phyloP scores from a whole-genome alignment of 2,113 vertebrate genomes.

The Indicator indicator region DNA sequence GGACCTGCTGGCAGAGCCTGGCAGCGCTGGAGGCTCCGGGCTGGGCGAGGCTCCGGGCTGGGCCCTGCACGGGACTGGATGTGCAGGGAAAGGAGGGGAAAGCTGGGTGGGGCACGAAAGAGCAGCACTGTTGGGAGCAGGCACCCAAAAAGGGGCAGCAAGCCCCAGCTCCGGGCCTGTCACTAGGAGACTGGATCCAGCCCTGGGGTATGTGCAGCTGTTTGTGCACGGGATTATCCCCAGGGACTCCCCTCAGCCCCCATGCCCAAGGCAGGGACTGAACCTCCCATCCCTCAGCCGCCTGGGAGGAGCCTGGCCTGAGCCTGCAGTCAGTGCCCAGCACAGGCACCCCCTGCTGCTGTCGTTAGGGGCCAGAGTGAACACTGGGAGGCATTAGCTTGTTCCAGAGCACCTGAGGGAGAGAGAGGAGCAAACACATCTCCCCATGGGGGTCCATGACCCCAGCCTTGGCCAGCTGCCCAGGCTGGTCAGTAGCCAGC shows the following conservation, averaged over 20 bases:
- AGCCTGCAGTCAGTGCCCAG: not conserved
- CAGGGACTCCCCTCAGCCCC: not conserved
- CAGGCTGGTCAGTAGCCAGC: not conserved
- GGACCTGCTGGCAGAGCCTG: fast-evolving
- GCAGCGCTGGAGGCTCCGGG: fast-evolving
- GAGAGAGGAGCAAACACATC: not conserved
- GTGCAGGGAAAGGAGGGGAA: not conserved
- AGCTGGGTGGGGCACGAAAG: fast-evolving
- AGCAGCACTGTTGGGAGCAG: not conserved
- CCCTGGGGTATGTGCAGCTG: not conserved
- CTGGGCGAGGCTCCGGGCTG: fast-evolving
- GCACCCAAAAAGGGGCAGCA: not conserved
- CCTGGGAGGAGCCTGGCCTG: fast-evolving
- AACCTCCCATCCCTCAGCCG: not conserved
- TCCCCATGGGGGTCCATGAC: too few species aligned
- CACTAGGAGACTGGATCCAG: not conserved
- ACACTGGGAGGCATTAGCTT: not conserved
- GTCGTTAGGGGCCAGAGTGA: not conserved
- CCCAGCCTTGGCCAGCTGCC: not conserved
- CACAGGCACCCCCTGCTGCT: not conserved
- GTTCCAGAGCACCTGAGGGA: too few species aligned
- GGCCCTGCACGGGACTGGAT: fast-evolving
- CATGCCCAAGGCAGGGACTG: not conserved
- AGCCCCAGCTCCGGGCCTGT: not conserved
- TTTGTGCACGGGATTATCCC: conserved; percentile 22